Evolutionary conservation across 1,140 invertebrate species (phyloP), one percentile per base, ranked within the genome.

Genomic region (Trachymyrmex septentrionalis): DNA sequence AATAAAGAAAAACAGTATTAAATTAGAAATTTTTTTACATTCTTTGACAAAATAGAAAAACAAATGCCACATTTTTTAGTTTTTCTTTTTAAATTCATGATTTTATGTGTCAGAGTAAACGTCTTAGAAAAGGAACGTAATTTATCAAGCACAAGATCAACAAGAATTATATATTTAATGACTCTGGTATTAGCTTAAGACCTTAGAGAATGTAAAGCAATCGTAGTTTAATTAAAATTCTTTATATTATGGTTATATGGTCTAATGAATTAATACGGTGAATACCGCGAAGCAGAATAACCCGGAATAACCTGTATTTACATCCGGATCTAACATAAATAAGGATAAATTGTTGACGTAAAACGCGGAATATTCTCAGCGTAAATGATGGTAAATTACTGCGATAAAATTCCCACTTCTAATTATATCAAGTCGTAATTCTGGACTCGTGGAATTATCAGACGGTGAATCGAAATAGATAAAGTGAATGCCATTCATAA

Each of bases 171-270:
- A 12, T 75, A 75, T 57, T 75, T 75, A 57, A 75, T 75, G 27
- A 34, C 30, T 75, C 12, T 75, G 55, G 16, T 64, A 77, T 78
- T 78, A 78, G 63, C 44, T 30, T 21, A 48, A 78, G 34, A 66
- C 16, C 7, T 48, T 9, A 27, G 38, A 66, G 53, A 75, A 75
- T 34, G 50, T 55, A 78, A 66, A 66, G 44, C 44, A 66, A 66
- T 21, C 14, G 61, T 78, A 66, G 44, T 78, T 78, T 78, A 48
- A 71, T 44, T 81, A 24, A 81, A 81, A 71, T 59, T 81, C 14
- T 57, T 53, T 24, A 80, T 12, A 34, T 81, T 24, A 72, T 59
- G 30, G 44, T 57, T 57, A 30, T 78, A 30, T 30, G 44, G 44
- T 78, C 14, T 78, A 66, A 78, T 30, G 38, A 66, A 64, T 63